phyloP scores from a whole-genome alignment of 2,113 vertebrate species.

The Elephas maximus region DNA sequence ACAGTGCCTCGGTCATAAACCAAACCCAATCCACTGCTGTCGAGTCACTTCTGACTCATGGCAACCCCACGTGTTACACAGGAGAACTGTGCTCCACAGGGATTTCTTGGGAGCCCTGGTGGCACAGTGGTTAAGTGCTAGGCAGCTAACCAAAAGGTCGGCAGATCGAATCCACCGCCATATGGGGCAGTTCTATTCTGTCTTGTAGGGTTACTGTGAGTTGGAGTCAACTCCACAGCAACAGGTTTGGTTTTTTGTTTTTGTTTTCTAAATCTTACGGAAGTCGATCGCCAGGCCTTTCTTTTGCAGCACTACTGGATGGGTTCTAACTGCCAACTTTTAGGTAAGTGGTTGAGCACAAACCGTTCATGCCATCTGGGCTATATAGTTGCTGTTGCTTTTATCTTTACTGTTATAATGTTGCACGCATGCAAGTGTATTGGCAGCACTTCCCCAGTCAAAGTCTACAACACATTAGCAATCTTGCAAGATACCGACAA shows the following conservation, averaged over 20 bases:
- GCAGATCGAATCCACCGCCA: too few relatives aligned
- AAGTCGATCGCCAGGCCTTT: not conserved
- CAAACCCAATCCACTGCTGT: not conserved
- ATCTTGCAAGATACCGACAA: not conserved
- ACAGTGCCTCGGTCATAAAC: not conserved
- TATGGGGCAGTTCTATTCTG: too few relatives aligned
- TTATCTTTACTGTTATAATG: not conserved
- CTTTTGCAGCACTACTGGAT: not conserved
- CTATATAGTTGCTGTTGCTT: not conserved
- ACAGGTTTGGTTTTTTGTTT: too few relatives aligned
- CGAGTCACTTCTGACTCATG: not conserved
- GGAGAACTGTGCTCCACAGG: not conserved
- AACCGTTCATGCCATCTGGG: not conserved
- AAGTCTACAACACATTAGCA: not conserved
- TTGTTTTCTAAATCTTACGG: not conserved
- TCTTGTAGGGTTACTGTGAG: too few relatives aligned
- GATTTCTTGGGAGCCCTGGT: not conserved
- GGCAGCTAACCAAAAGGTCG: too few relatives aligned
- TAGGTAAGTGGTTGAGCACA: not conserved
- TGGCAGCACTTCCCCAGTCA: not conserved
- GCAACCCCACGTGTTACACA: not conserved
- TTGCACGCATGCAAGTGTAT: not conserved
- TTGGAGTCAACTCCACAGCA: too few relatives aligned
- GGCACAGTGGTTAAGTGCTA: too few relatives aligned
- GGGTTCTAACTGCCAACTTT: not conserved